Evolutionary conservation across 2,113 vertebrate genomes (phyloP), one percentile per base, ranked within the genome.

Genomic region (Alosa alosa): DNA sequence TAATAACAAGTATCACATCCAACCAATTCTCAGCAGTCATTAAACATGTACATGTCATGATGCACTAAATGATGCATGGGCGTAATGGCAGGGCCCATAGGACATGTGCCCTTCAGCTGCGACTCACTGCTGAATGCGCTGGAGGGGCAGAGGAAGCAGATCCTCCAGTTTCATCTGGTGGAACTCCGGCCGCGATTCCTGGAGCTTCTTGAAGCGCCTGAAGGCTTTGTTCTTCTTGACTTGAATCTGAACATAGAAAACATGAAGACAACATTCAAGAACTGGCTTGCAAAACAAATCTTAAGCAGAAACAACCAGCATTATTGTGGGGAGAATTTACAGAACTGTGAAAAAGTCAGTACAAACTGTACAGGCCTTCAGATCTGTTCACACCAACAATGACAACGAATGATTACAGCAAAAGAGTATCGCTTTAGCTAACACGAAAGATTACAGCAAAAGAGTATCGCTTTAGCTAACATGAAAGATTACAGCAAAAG

Each of bases 101-200:
- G 25, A 31, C 15, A 20, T 57, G 1, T 64, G 31, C 31, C 31
- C 31, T 31, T 31, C 31, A 1, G 31, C 31, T 31, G 31, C 31
- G 41, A 94, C 97, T 96, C 94, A 99, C 98, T 97, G 95, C 1
- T 94, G 92, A 25, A 98, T 92, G 55, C 97, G 94, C 87, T 95
- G 93, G 46, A 97, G 85, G 0, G 98, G 98, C 82, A 98, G 94
- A 39, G 93, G 91, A 81, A 99, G 97, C 7, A 99, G 84, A 11
- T 98, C 97, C 88, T 97, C 97, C 3, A 99, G 94, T 45, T 84
- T 91, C 17, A 87, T 92, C 39, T 94, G 94, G 68, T 88, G 91
- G 91, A 99, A 97, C 87, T 99, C 96, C 1, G 96, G 95, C 75
- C 98, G 94, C 11, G 95, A 90, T 86, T 99, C 98, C 91, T 99